Evolutionary conservation across 2,113 vertebrate species (phyloP), one percentile per base, ranked within the genome.

Genomic region (Carassius auratus): DNA sequence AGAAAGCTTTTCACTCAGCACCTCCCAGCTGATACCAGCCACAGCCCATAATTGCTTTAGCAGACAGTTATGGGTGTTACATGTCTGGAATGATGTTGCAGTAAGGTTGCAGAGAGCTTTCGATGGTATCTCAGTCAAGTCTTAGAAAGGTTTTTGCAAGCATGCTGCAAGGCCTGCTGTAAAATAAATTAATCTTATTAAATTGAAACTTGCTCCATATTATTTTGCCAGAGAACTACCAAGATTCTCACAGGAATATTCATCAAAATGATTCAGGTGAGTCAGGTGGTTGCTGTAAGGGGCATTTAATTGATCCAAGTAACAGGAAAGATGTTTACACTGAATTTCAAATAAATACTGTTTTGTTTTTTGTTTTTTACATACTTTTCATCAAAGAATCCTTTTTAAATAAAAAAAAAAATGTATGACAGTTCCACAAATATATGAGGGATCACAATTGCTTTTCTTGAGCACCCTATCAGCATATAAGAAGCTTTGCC

Each of bases 1-100:
- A 93, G 92, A 94, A 94, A 87, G 86, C 81, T 88, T 82, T 81
- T 71, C 88, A 91, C 87, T 85, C 8, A 69, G 86, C 92, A 91
- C 86, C 86, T 91, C 89, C 74, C 86, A 89, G 86, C 86, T 87
- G 85, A 93, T 84, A 84, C 84, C 79, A 81, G 42, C 87, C 77
- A 83, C 91, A 91, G 88, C 87, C 86, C 17, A 68, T 86, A 90
- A 92, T 93, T 91, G 92, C 90, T 86, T 85, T 59, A 45, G 26
- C 48, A 38, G 38, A 55, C 12, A 3, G 42, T 55, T 71, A 19
- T 69, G 66, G 64, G 66, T 36, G 62, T 26, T 55, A 30, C 36
- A 74, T 45, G 50, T 73, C 64, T 50, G 42, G 42, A 68, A 68
- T 57, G 30, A 55, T 55, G 14, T 81, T 50, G 76, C 76, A 19